A percentile compares a stretch with the other conserved stretches of the same genome.
Conservation (phyloP, 2,797 vertebrate species). For the Epinephelus coioides region DNA sequence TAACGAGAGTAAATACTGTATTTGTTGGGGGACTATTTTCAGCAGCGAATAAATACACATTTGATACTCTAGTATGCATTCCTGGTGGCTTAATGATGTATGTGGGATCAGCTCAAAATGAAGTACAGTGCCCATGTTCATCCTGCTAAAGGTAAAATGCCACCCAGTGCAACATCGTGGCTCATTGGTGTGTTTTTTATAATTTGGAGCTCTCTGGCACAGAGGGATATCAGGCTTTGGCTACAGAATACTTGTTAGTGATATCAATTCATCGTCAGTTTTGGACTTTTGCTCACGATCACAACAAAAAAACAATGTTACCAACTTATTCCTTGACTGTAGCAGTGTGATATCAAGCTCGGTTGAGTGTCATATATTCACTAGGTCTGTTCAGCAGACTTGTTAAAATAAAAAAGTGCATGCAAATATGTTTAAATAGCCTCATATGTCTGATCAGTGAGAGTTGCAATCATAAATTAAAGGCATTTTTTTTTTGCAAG, state of each 20-base stretch:
- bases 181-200: background rate
- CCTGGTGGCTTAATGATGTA: too few relatives aligned
- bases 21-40: slow-evolving; percentile 1
- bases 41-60: background rate
- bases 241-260: background rate
- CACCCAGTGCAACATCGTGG: too few relatives aligned
- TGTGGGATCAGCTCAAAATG: background rate
- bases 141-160: background rate
- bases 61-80: background rate
- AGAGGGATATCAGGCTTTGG: background rate
- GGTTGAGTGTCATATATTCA: background rate
- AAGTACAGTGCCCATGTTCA: background rate
- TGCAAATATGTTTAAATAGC: background rate
- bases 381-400: background rate
- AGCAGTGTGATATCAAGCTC: background rate
- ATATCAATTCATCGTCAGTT: background rate
- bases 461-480: background rate
- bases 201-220: background rate
- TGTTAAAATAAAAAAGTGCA: background rate
- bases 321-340: background rate
- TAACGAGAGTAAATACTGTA: background rate
- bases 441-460: background rate
- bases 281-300: background rate
- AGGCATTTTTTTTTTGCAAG: background rate
- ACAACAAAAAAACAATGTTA: background rate